Conservation (phyloP, 2,888 invertebrate genomes). For the Parascotia fuliginaria region DNA sequence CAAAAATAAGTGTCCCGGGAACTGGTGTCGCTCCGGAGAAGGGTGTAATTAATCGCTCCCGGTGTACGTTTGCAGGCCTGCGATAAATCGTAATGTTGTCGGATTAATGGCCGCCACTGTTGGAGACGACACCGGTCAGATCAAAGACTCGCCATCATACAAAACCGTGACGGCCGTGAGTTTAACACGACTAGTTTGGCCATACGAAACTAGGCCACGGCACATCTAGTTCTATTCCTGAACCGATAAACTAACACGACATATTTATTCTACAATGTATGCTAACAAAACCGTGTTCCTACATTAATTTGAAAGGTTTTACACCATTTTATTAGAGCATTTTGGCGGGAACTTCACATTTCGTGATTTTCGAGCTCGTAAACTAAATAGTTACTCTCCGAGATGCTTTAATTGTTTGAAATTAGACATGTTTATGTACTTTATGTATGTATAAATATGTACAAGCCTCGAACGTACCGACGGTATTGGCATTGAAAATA, state of each 20-base stretch:
- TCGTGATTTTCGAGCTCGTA: slow-evolving; percentile 57
- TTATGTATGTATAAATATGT: slow-evolving; percentile 24
- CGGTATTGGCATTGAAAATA: slow-evolving; percentile 58
- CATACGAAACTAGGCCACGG: slow-evolving; percentile 70
- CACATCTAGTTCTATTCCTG: slow-evolving; percentile 72
- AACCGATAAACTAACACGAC: slow-evolving; percentile 66
- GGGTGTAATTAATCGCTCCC: slow-evolving; percentile 55
- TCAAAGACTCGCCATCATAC: slow-evolving; percentile 65
- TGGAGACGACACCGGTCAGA: slow-evolving; percentile 58
- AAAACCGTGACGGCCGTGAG: slow-evolving; percentile 60
- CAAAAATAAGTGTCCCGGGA: slow-evolving; percentile 67
- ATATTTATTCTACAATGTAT: slow-evolving; percentile 71
- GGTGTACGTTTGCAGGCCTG: slow-evolving; percentile 38
- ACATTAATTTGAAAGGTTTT: slow-evolving; percentile 38
- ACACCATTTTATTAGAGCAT: slow-evolving; percentile 24
- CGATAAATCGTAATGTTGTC: slow-evolving; percentile 45
- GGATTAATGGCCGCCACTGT: slow-evolving; percentile 48
- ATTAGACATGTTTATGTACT: slow-evolving; percentile 45
- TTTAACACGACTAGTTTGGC: slow-evolving; percentile 56
- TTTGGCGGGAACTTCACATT: slow-evolving; percentile 34
- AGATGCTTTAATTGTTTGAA: slow-evolving; percentile 53
- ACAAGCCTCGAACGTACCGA: slow-evolving; percentile 24
- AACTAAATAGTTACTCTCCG: slow-evolving; percentile 54
- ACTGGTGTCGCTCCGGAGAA: slow-evolving; percentile 41
- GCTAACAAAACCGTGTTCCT: slow-evolving; percentile 51